Evolutionary conservation across 2,113 vertebrate genomes (phyloP).

Genomic region (Machaerirhynchus nigripectus): DNA sequence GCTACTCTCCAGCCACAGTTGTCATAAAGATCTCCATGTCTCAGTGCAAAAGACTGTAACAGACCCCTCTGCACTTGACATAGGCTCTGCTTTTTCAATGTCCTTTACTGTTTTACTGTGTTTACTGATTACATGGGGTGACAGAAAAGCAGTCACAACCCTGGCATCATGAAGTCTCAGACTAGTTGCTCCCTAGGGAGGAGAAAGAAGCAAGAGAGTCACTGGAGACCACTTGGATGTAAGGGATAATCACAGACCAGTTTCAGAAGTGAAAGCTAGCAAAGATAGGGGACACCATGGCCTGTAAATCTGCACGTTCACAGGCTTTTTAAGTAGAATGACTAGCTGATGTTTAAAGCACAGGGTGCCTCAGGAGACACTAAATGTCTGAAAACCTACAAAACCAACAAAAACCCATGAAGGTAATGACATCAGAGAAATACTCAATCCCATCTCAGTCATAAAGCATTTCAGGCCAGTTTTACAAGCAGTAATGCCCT

Average conservation of each 20-base stretch:
- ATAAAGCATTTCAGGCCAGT: background rate
- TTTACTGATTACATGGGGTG: background rate
- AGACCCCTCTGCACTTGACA: background rate
- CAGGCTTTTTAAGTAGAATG: background rate
- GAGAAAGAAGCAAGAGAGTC: background rate
- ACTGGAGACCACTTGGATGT: fast-evolving
- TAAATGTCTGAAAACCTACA: background rate
- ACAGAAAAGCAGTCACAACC: background rate
- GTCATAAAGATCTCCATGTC: background rate
- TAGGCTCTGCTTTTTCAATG: background rate
- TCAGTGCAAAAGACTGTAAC: background rate
- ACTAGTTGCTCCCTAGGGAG: fast-evolving
- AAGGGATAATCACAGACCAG: background rate
- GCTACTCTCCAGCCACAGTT: background rate
- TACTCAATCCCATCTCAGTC: background rate
- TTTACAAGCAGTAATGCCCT: background rate
- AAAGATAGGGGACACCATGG: background rate
- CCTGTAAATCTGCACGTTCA: background rate
- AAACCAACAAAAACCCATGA: fast-evolving
- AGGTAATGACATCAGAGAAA: background rate
- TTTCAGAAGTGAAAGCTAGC: background rate
- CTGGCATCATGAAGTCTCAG: background rate
- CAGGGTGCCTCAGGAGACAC: background rate
- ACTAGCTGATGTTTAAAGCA: background rate
- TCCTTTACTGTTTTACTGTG: background rate